A percentile compares a stretch with the other conserved stretches of the same genome.
Conservation (phyloP, 2,888 invertebrate species). For the Pseudeuparius sepicola region DNA sequence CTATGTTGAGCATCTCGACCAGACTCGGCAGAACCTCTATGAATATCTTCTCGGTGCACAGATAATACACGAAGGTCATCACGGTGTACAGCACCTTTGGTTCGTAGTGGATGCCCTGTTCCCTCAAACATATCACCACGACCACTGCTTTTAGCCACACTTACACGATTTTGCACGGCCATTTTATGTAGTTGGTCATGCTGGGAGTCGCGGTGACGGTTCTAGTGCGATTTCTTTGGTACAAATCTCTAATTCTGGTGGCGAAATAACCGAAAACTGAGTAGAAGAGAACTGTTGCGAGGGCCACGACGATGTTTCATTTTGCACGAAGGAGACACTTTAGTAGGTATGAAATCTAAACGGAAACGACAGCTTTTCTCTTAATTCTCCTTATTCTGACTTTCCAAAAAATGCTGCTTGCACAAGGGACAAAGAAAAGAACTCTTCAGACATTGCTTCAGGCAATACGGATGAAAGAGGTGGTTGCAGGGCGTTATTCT, state of each 20-base stretch:
- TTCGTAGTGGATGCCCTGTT: conserved; percentile 60
- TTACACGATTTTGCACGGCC: conserved; percentile 52
- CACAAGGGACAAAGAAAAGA: conserved; percentile 67
- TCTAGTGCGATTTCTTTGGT: conserved; percentile 23
- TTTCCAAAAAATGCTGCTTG: conserved; percentile 40
- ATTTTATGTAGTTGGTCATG: conserved; percentile 26
- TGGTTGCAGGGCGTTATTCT: conserved; percentile 71
- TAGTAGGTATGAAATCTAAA: no score
- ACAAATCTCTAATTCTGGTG: conserved; percentile 32
- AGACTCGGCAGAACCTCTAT: conserved; percentile 51
- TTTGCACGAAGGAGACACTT: no score
- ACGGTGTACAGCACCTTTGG: conserved; percentile 55
- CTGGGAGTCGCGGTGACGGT: conserved; percentile 19
- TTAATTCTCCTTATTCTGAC: no score
- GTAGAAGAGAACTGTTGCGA: conserved; percentile 37
- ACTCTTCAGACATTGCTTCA: conserved; percentile 58
- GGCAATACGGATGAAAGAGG: conserved; percentile 67
- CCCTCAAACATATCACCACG: conserved; percentile 51
- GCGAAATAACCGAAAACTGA: conserved; percentile 36
- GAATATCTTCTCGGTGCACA: conserved; percentile 60
- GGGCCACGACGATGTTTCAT: conserved; percentile 30
- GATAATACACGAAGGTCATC: conserved; percentile 57
- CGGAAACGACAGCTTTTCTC: no score
- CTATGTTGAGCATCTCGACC: conserved; percentile 46
- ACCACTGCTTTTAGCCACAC: conserved; percentile 69